These are phyloP conservation scores for Leptopilina boulardi DNA, from an alignment of 1,140 invertebrate species.

Conservation along the genomic window DNA sequence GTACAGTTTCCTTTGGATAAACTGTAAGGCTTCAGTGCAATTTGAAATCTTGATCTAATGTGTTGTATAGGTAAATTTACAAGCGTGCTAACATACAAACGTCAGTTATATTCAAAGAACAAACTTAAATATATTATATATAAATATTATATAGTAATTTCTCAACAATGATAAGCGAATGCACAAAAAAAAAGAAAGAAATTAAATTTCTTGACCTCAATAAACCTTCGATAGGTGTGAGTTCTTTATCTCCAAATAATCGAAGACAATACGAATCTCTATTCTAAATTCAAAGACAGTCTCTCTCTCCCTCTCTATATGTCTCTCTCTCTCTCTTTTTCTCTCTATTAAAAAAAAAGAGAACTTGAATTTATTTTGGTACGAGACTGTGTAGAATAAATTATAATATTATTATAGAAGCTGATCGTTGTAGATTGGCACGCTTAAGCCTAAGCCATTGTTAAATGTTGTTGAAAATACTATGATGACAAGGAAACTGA, in stretches of 20 bases:
- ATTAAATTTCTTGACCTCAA: too few species aligned
- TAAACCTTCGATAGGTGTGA: background rate
- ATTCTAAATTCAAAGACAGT: constrained; percentile 47
- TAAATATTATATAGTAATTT: background rate
- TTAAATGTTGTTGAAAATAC: constrained; percentile 72
- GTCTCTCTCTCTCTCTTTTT: background rate
- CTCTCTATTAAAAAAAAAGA: background rate
- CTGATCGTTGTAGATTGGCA: constrained; percentile 66
- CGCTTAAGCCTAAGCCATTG: constrained; percentile 72
- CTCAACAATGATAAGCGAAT: constrained; percentile 18
- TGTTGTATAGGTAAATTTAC: constrained; percentile 57
- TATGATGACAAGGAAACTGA: constrained; percentile 59
- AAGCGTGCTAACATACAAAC: constrained; percentile 63
- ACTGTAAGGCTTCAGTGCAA: constrained; percentile 72
- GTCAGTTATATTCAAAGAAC: constrained; percentile 53
- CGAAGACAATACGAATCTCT: constrained; percentile 48
- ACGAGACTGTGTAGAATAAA: background rate
- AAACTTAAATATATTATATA: too few species aligned
- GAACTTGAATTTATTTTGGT: background rate
- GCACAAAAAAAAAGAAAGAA: background rate
- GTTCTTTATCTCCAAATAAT: constrained; percentile 42
- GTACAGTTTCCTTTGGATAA: constrained; percentile 63
- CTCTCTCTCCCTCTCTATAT: background rate
- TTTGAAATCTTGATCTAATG: constrained; percentile 64
- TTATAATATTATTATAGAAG: constrained; percentile 51